Percentiles rank a stretch among this genome's conserved stretches.
Evolutionary conservation across 1,140 invertebrate genomes (phyloP).

Genomic region (Drosophila insularis): DNA sequence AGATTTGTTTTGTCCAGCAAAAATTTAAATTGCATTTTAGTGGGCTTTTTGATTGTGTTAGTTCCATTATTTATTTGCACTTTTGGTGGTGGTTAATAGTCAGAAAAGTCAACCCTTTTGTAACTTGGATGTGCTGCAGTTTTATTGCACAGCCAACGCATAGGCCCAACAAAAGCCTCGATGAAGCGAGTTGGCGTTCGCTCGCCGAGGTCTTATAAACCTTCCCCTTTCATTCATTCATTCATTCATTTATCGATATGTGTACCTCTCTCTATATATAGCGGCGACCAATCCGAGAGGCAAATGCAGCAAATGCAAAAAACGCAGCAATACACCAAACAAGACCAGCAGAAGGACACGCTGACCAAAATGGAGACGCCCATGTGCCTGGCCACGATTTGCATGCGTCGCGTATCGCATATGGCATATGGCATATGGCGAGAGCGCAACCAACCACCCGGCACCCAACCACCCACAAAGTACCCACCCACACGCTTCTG

Average conservation of each 20-base stretch:
- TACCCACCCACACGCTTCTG: neutral
- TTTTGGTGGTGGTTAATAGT: neutral
- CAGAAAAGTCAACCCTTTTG: neutral
- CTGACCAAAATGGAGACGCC: constrained; percentile 60
- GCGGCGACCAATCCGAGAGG: constrained; percentile 70
- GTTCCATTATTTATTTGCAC: neutral
- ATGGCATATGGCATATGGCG: neutral
- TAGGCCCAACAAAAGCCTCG: neutral
- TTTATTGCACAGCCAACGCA: neutral
- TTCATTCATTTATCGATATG: neutral
- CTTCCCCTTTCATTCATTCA: too few relatives aligned
- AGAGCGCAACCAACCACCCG: neutral
- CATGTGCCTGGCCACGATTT: constrained; percentile 66
- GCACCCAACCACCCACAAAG: constrained; percentile 8
- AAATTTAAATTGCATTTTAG: neutral
- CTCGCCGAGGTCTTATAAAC: too few relatives aligned
- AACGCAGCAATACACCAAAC: constrained; percentile 54
- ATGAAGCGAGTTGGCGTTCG: neutral
- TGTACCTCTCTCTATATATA: neutral
- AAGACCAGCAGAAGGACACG: constrained; percentile 39
- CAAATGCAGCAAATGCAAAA: constrained; percentile 72
- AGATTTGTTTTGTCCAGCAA: too few relatives aligned
- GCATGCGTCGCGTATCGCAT: constrained; percentile 61
- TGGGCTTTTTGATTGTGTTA: neutral
- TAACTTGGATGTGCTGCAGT: neutral